Conservation (phyloP, 2,113 vertebrate species). For the Reinhardtius hippoglossoides region DNA sequence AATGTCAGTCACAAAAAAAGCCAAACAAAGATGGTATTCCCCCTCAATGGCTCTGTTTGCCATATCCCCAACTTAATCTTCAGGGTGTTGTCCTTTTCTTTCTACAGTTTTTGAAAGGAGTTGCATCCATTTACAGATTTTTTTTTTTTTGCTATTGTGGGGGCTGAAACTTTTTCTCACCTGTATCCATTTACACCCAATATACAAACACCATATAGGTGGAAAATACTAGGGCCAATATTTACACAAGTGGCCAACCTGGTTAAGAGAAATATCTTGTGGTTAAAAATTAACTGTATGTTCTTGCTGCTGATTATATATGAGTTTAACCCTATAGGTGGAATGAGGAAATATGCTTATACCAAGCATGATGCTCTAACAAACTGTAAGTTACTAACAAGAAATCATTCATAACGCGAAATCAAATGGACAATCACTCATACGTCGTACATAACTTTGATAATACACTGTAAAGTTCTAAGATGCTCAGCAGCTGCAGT, state of each 20-base stretch:
- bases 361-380: not conserved
- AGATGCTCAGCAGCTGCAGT: no score
- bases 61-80: not conserved
- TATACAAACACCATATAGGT: constrained; percentile 20
- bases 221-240: constrained; percentile 42
- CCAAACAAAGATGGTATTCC: constrained; percentile 14
- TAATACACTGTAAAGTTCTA: no score
- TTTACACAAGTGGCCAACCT: constrained; percentile 38
- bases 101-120: constrained; percentile 24
- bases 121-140: constrained; percentile 41
- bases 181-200: constrained; percentile 64
- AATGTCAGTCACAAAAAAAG: not conserved
- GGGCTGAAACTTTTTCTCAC: constrained; percentile 30
- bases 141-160: constrained; percentile 17
- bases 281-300: constrained; percentile 48
- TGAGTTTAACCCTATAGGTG: not conserved
- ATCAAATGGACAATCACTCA: not conserved
- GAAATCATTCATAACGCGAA: no score
- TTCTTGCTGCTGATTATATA: not conserved
- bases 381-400: not conserved
- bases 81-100: constrained; percentile 27
- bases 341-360: not conserved
- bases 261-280: not conserved
- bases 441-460: not conserved
- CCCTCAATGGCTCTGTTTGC: constrained; percentile 18